Conservation (phyloP, 2,888 invertebrate genomes). For the Monopis laevigella region DNA sequence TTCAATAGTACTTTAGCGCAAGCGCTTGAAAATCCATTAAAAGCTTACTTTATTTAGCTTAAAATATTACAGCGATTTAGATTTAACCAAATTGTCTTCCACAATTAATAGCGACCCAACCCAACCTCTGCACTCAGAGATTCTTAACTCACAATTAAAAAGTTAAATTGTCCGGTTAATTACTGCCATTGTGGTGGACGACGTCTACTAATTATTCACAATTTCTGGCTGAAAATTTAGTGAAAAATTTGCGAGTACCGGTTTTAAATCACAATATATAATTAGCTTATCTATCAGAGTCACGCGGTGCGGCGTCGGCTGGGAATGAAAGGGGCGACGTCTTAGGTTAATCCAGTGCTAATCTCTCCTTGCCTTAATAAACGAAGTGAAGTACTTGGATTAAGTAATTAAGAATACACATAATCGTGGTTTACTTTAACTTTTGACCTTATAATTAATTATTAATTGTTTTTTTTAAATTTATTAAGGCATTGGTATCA, state of each 20-base stretch:
- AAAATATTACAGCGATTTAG: constrained; percentile 12
- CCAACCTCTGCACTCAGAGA: constrained; percentile 49
- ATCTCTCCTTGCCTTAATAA: constrained; percentile 50
- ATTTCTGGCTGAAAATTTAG: constrained; percentile 42
- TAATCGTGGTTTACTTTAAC: constrained; percentile 31
- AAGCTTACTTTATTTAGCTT: constrained; percentile 10
- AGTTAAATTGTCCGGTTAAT: constrained; percentile 63
- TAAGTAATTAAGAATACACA: constrained; percentile 37
- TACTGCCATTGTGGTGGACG: constrained; percentile 53
- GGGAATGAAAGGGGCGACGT: constrained; percentile 24
- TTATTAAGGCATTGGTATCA: too few relatives aligned
- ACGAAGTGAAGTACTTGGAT: constrained; percentile 44
- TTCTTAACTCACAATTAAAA: constrained; percentile 61
- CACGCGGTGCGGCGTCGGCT: constrained; percentile 30
- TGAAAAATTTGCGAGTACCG: constrained; percentile 42
- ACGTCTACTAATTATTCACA: constrained; percentile 49
- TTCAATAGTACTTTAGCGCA: too few relatives aligned
- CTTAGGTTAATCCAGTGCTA: constrained; percentile 46
- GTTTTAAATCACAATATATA: constrained; percentile 55
- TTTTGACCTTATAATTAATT: too few relatives aligned
- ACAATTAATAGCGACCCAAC: constrained; percentile 42
- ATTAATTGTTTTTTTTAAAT: too few relatives aligned
- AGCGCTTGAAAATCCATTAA: neutral
- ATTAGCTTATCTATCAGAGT: constrained; percentile 58
- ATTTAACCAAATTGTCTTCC: constrained; percentile 16